Evolutionary conservation across 2,888 invertebrate genomes (phyloP).

Genomic region (Diadromus collaris): DNA sequence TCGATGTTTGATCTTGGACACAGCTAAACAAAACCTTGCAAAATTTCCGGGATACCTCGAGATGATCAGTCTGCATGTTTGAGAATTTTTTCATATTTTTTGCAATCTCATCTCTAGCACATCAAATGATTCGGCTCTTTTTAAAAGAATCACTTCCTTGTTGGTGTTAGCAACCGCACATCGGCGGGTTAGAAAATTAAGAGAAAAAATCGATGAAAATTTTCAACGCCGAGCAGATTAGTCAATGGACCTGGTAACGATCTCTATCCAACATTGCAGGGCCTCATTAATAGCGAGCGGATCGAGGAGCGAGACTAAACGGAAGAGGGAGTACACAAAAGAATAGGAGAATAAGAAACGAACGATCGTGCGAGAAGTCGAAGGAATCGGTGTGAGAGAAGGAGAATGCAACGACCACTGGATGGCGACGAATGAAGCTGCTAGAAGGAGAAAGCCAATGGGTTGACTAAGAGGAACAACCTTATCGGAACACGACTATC

Average conservation of each 20-base stretch:
- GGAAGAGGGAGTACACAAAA: constrained; percentile 61
- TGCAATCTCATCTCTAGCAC: too few relatives aligned
- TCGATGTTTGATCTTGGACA: too few relatives aligned
- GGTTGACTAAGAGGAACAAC: constrained; percentile 58
- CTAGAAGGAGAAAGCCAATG: constrained; percentile 11
- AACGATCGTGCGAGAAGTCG: constrained; percentile 24
- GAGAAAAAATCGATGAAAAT: constrained; percentile 1
- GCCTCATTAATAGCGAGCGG: constrained; percentile 64
- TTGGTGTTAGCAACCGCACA: too few relatives aligned
- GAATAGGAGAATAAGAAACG: constrained; percentile 24
- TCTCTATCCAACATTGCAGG: constrained; percentile 53
- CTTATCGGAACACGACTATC: constrained; percentile 60
- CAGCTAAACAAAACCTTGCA: too few relatives aligned
- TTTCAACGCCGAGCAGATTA: constrained; percentile 21
- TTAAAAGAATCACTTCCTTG: too few relatives aligned
- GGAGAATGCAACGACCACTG: constrained; percentile 37
- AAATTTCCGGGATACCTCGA: too few relatives aligned
- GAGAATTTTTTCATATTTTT: too few relatives aligned
- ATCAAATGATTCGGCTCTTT: too few relatives aligned
- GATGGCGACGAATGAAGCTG: constrained; percentile 7
- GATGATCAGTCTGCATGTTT: too few relatives aligned
- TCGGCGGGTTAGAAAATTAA: not conserved
- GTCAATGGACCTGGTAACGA: constrained; percentile 50
- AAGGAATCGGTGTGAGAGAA: constrained; percentile 39
- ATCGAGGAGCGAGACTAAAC: constrained; percentile 64